Percentiles rank a stretch among this genome's conserved stretches.
phyloP scores from a whole-genome alignment of 2,113 vertebrate species.

The Chaetorhynchus papuensis region DNA sequence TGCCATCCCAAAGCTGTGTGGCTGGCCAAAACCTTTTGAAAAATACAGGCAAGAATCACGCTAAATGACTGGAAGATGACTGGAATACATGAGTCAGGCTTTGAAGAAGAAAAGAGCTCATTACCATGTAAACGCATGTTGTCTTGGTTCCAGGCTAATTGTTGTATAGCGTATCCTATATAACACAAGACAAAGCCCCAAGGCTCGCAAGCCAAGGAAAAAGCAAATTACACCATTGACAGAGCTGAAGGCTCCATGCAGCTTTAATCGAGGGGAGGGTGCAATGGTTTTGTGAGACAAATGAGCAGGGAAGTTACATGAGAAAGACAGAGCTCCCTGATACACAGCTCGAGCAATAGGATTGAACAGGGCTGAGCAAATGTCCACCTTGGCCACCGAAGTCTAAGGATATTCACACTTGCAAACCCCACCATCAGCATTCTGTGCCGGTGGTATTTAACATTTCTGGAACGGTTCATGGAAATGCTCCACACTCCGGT shows the following conservation, averaged over 20 bases:
- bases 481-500: background rate
- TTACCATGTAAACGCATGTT: background rate
- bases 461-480: background rate
- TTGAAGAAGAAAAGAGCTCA: background rate
- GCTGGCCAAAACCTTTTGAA: background rate
- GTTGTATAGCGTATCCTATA: slow-evolving; percentile 28
- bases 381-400: background rate
- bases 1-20: background rate
- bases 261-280: background rate
- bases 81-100: background rate
- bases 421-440: background rate
- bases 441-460: background rate
- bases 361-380: background rate
- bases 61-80: background rate
- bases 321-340: background rate
- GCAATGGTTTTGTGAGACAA: slow-evolving; percentile 10
- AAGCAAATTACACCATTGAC: slow-evolving; percentile 26
- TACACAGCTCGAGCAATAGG: background rate
- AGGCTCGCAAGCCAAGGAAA: slow-evolving; percentile 14
- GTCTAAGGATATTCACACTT: background rate
- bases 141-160: slow-evolving; percentile 28
- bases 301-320: background rate
- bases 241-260: background rate
- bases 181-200: slow-evolving; percentile 1
- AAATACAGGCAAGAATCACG: background rate